Evolutionary conservation across 2,888 invertebrate species (phyloP).

Genomic region (Frankliniella intonsa): DNA sequence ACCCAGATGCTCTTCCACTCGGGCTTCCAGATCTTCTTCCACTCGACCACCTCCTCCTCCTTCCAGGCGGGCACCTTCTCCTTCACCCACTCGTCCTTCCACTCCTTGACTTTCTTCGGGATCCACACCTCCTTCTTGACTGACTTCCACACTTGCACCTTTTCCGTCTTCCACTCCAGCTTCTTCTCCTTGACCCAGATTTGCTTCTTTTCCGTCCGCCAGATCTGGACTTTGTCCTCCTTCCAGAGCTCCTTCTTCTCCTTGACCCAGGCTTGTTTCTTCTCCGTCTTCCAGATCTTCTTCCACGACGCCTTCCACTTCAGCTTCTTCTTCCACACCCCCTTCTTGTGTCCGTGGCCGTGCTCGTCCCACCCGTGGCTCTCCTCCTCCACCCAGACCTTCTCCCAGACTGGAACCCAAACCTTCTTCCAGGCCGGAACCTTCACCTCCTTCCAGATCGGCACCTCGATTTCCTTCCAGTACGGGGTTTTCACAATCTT

Average conservation of each 20-base stretch:
- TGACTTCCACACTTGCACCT: background rate
- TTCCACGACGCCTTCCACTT: constrained; percentile 17
- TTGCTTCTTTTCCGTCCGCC: constrained; percentile 5
- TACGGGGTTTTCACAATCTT: constrained; percentile 56
- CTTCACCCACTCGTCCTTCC: constrained; percentile 14
- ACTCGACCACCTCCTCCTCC: constrained; percentile 21
- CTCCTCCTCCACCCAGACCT: constrained; percentile 54
- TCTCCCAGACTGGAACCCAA: constrained; percentile 75
- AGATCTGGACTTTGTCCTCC: constrained; percentile 11
- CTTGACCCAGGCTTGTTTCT: constrained; percentile 3
- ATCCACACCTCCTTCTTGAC: constrained; percentile 2
- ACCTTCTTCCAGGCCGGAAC: constrained; percentile 69
- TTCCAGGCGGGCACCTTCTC: constrained; percentile 21
- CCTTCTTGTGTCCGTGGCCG: constrained; percentile 9
- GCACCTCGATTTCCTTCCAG: constrained; percentile 61
- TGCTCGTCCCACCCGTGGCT: constrained; percentile 17
- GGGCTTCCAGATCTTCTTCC: constrained; percentile 16
- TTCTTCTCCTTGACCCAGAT: constrained; percentile 23
- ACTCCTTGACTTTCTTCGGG: constrained; percentile 15
- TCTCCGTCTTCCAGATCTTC: constrained; percentile 24
- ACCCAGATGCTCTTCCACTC: constrained; percentile 19
- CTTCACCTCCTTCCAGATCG: constrained; percentile 56
- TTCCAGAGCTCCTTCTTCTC: constrained; percentile 8
- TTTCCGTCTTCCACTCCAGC: constrained; percentile 22
- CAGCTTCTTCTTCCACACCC: constrained; percentile 12